Conservation (phyloP, 1,140 invertebrate species). For the Drosophila asahinai region DNA sequence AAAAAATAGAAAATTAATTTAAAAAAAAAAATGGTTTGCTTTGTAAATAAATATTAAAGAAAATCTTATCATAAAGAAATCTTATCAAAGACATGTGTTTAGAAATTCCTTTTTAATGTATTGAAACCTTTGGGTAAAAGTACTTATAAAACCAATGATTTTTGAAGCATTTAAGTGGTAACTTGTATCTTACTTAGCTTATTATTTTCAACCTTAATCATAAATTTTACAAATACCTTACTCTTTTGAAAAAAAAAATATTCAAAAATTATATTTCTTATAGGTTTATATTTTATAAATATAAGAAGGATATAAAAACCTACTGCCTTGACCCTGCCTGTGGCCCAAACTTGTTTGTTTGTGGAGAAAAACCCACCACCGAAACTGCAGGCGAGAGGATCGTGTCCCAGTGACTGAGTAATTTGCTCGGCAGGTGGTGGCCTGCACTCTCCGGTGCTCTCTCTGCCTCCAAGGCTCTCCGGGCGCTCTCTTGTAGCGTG, state of each 20-base stretch:
- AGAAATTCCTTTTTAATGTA: no score
- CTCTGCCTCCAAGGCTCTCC: conserved; percentile 10
- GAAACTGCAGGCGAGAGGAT: conserved; percentile 59
- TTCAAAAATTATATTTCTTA: neutral
- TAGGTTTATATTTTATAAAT: no score
- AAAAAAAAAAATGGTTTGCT: no score
- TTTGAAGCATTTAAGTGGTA: neutral
- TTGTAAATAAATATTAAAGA: neutral
- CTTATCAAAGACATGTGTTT: neutral
- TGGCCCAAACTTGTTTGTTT: conserved; percentile 72
- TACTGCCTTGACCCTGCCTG: neutral
- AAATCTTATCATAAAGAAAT: no score
- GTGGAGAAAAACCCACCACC: conserved; percentile 78
- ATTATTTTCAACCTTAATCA: no score
- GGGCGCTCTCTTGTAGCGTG: conserved; percentile 42
- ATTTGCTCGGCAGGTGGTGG: conserved; percentile 77
- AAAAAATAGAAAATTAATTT: no score
- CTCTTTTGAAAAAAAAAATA: no score
- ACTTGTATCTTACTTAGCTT: no score
- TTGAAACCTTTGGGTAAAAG: no score
- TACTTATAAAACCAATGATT: neutral
- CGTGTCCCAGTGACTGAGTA: conserved; percentile 64
- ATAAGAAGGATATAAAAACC: neutral
- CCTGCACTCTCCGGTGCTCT: conserved; percentile 2
- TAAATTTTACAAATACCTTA: no score